phyloP scores from a whole-genome alignment of 2,113 vertebrate species.

The Notarius quadriscutis region DNA sequence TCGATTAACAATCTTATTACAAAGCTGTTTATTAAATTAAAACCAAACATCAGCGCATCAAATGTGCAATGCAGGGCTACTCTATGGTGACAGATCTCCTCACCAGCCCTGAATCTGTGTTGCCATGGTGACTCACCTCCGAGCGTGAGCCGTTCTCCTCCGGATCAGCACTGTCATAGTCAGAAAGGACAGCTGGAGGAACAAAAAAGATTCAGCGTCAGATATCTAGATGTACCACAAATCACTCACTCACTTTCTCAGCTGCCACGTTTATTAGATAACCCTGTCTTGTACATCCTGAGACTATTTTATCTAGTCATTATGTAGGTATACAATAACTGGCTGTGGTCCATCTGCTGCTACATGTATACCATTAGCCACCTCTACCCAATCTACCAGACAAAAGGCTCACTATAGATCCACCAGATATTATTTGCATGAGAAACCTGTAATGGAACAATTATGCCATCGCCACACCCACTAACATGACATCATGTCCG shows the following conservation, averaged over 20 bases:
- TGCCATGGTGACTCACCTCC: slow-evolving; percentile 74
- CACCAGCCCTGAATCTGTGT: slow-evolving; percentile 19
- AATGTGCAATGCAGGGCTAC: neutral
- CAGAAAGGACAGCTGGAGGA: slow-evolving; percentile 86
- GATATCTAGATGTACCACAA: neutral
- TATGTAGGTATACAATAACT: neutral
- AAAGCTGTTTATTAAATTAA: neutral
- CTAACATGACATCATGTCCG: neutral
- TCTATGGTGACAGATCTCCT: slow-evolving; percentile 13
- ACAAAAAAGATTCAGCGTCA: slow-evolving; percentile 27
- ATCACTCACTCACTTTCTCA: neutral
- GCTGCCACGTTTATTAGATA: neutral
- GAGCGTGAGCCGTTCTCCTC: slow-evolving; percentile 84
- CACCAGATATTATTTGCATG: neutral
- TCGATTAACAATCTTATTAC: neutral
- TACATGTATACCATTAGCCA: neutral
- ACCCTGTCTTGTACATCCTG: neutral
- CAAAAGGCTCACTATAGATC: neutral
- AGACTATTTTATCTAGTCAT: neutral
- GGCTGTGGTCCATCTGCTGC: neutral
- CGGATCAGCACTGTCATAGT: slow-evolving; percentile 90
- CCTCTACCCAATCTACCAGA: neutral
- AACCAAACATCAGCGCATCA: neutral
- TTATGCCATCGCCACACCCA: neutral
- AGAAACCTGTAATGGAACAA: neutral